Percentiles rank a stretch among this genome's conserved stretches.
Evolutionary conservation across 2,888 invertebrate species (phyloP).

Genomic region (Caenorhabditis becei): DNA sequence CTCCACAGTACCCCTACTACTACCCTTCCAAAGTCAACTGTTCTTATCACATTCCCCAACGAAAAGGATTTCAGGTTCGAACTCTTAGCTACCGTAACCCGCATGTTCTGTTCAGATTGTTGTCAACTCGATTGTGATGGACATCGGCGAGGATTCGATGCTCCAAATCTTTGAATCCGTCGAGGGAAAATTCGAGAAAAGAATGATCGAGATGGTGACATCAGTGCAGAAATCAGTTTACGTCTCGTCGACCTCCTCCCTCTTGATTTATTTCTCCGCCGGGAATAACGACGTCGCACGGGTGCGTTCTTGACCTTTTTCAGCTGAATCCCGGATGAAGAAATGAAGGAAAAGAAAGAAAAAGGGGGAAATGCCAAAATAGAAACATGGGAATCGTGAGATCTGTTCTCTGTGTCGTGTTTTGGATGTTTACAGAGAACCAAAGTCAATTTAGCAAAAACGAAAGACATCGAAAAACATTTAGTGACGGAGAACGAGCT

Average conservation of each 20-base stretch:
- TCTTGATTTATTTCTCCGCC: slow-evolving; percentile 67
- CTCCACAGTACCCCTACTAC: slow-evolving; percentile 68
- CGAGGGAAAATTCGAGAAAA: slow-evolving; percentile 63
- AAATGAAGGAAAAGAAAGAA: background rate
- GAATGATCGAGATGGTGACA: slow-evolving; percentile 63
- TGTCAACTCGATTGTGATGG: slow-evolving; percentile 51
- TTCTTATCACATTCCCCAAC: slow-evolving; percentile 66
- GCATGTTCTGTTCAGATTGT: slow-evolving; percentile 43
- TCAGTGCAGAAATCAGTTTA: slow-evolving; percentile 62
- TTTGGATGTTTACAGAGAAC: slow-evolving; percentile 15
- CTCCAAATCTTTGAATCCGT: slow-evolving; percentile 66
- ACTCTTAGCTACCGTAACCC: too few species aligned
- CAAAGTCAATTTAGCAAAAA: slow-evolving; percentile 10
- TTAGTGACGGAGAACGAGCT: background rate
- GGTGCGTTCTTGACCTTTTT: slow-evolving; percentile 47
- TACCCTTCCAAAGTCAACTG: slow-evolving; percentile 67
- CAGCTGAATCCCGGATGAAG: background rate
- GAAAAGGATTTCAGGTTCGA: slow-evolving; percentile 59
- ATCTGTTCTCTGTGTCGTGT: background rate
- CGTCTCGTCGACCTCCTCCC: slow-evolving; percentile 58
- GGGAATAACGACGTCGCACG: slow-evolving; percentile 63
- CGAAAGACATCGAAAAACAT: slow-evolving; percentile 13
- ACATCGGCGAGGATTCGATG: slow-evolving; percentile 61
- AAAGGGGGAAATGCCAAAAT: background rate
- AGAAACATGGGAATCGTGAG: slow-evolving; percentile 10